Evolutionary conservation across 2,888 invertebrate species (phyloP).

Genomic region (Danaus chrysippus): DNA sequence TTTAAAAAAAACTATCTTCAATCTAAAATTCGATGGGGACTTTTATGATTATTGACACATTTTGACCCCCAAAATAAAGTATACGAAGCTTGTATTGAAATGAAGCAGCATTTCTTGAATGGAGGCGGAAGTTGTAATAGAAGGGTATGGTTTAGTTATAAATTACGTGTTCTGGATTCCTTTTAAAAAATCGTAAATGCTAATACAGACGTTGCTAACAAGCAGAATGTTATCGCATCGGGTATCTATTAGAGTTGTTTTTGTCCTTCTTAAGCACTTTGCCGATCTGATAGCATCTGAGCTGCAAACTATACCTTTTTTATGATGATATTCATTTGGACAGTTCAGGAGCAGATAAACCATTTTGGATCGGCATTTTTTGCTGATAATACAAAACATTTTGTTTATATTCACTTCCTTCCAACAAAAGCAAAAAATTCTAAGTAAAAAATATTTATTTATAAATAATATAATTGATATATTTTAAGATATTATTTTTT

Average conservation of each 20-base stretch:
- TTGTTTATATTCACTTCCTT: slow-evolving; percentile 13
- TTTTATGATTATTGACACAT: slow-evolving; percentile 61
- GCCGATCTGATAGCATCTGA: slow-evolving; percentile 63
- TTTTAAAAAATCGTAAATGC: slow-evolving; percentile 13
- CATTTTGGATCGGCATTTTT: slow-evolving; percentile 16
- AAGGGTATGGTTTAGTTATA: slow-evolving; percentile 22
- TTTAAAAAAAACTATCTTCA: slow-evolving; percentile 58
- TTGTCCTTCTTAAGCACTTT: slow-evolving; percentile 46
- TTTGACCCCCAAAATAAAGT: slow-evolving; percentile 28
- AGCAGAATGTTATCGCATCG: slow-evolving; percentile 49
- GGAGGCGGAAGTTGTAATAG: slow-evolving; percentile 25
- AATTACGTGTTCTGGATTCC: slow-evolving; percentile 30
- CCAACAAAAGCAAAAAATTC: not conserved
- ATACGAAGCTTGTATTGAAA: slow-evolving; percentile 11
- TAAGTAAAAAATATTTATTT: too few species aligned
- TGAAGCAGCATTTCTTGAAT: slow-evolving; percentile 23
- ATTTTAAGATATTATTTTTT: too few species aligned
- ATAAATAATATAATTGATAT: too few species aligned
- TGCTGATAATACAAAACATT: slow-evolving; percentile 14
- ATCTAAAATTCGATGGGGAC: slow-evolving; percentile 50
- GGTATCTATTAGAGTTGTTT: slow-evolving; percentile 59
- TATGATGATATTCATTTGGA: slow-evolving; percentile 38
- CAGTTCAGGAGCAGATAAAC: slow-evolving; percentile 29
- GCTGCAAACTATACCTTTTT: slow-evolving; percentile 60
- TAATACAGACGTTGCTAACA: slow-evolving; percentile 58